phyloP scores from a whole-genome alignment of 2,797 vertebrate species.

The Enteromius mattozi region DNA sequence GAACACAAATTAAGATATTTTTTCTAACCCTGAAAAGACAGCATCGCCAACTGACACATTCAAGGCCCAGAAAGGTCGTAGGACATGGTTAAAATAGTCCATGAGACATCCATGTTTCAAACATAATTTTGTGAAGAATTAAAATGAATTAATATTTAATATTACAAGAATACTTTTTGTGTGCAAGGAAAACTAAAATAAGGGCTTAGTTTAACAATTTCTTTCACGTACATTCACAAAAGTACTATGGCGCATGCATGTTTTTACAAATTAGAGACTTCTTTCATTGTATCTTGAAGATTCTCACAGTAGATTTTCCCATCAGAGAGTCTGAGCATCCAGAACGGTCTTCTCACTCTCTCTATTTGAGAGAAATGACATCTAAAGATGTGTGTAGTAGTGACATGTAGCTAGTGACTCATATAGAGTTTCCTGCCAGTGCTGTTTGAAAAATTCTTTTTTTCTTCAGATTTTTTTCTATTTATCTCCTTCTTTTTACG shows the following conservation, averaged over 20 bases:
- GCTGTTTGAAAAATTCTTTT: background rate
- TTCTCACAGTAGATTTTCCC: background rate
- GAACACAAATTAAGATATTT: background rate
- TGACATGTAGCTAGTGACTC: background rate
- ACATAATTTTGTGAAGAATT: background rate
- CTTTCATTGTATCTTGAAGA: too few species aligned
- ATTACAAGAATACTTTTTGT: background rate
- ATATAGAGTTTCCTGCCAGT: constrained; percentile 6
- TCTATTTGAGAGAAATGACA: background rate
- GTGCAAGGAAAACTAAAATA: background rate
- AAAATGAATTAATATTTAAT: background rate
- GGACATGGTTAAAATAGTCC: background rate
- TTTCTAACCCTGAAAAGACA: background rate
- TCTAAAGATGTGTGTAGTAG: constrained; percentile 5
- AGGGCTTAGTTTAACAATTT: background rate
- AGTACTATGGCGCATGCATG: background rate
- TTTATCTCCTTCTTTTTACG: background rate
- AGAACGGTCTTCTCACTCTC: background rate
- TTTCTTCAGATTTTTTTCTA: background rate
- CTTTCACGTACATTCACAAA: background rate
- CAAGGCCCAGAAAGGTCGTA: background rate
- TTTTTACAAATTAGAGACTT: too few species aligned
- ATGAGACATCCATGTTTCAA: background rate
- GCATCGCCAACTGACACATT: too few species aligned
- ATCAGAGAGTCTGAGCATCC: background rate